Evolutionary conservation across 2,888 invertebrate genomes (phyloP).

Genomic region (Stenolophus ochropezus): DNA sequence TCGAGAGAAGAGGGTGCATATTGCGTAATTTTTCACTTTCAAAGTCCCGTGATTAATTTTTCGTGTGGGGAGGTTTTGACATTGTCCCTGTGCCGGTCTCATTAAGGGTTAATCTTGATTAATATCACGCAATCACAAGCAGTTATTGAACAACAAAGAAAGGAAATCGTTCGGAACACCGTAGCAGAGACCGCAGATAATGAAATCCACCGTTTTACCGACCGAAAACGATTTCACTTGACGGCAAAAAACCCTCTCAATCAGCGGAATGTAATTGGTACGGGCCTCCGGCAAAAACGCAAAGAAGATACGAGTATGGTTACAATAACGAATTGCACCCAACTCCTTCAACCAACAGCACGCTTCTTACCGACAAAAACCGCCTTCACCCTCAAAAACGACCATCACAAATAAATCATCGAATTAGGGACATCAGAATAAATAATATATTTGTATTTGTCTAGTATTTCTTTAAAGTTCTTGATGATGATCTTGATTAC

Average conservation of each 20-base stretch:
- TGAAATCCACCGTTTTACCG: conserved; percentile 50
- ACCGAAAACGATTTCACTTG: conserved; percentile 49
- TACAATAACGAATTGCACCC: conserved; percentile 6
- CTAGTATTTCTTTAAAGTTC: too few species aligned
- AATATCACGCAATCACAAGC: conserved; percentile 55
- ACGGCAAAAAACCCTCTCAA: conserved; percentile 48
- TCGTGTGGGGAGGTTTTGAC: neutral
- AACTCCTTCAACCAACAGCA: neutral
- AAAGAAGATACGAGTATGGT: neutral
- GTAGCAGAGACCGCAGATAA: conserved; percentile 35
- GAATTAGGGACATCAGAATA: too few species aligned
- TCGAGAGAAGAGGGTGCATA: neutral
- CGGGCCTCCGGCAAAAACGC: conserved; percentile 29
- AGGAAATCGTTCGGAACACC: conserved; percentile 38
- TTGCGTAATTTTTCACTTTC: neutral
- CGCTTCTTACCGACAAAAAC: too few species aligned
- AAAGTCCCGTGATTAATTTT: neutral
- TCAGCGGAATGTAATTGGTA: conserved; percentile 57
- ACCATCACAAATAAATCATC: too few species aligned
- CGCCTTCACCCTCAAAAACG: too few species aligned
- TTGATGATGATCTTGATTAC: too few species aligned
- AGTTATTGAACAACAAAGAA: conserved; percentile 51
- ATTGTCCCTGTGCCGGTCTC: conserved; percentile 6
- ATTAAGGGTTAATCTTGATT: conserved; percentile 55
- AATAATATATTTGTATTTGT: too few species aligned